Evolutionary conservation across 2,797 vertebrate species (phyloP).

Genomic region (Peromyscus melanophrys): DNA sequence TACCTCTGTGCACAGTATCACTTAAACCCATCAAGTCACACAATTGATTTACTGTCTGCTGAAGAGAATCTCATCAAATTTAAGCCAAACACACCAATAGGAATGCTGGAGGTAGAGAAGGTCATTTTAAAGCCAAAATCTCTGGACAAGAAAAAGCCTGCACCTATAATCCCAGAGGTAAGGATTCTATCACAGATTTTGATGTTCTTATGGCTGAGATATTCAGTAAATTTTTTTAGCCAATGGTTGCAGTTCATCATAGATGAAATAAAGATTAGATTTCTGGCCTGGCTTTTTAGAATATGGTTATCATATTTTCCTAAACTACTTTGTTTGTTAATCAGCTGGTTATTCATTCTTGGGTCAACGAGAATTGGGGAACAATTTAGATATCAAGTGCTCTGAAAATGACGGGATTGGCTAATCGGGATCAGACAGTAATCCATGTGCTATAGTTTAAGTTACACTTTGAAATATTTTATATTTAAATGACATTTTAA

Average conservation of each 20-base stretch:
- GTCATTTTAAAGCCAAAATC: conserved; percentile 96
- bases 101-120: conserved; percentile 95
- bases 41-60: conserved; percentile 94
- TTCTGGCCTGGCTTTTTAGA: conserved; percentile 11
- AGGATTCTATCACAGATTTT: conserved; percentile 72
- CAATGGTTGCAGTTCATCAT: neutral
- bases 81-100: conserved; percentile 96
- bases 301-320: neutral
- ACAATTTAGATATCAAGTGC: conserved; percentile 13
- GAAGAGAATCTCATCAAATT: conserved; percentile 95
- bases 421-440: neutral
- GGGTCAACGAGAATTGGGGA: conserved; percentile 42
- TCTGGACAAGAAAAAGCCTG: conserved; percentile 93
- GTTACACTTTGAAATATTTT: neutral
- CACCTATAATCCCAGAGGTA: conserved; percentile 96
- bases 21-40: conserved; percentile 97
- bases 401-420: neutral
- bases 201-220: neutral
- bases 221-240: conserved; percentile 47
- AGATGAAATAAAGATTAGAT: conserved; percentile 58
- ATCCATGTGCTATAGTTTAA: conserved; percentile 4
- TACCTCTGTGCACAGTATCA: conserved; percentile 97
- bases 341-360: conserved; percentile 35
- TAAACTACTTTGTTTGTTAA: neutral
- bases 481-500: neutral